Evolutionary conservation across 1,140 invertebrate species (phyloP).

Genomic region (Pararge aegeria): DNA sequence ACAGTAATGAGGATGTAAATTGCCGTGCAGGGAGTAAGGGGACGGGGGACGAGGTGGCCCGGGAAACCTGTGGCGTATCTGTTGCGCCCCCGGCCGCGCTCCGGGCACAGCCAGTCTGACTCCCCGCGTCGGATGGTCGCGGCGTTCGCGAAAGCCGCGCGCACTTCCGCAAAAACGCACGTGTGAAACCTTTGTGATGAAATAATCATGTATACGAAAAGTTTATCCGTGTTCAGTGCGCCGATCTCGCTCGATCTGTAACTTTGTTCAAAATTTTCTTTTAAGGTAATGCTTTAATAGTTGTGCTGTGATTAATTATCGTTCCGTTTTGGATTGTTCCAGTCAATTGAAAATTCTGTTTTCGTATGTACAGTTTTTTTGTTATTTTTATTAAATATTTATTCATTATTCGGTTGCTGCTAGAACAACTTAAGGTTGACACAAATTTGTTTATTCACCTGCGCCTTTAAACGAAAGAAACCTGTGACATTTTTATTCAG

Average conservation of each 20-base stretch:
- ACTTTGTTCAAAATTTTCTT: conserved; percentile 15
- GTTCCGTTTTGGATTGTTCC: conserved; percentile 13
- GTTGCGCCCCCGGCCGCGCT: conserved; percentile 56
- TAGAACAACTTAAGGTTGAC: not conserved
- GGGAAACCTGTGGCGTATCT: conserved; percentile 75
- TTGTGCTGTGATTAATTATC: conserved; percentile 18
- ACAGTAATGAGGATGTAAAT: conserved; percentile 74
- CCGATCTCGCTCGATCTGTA: conserved; percentile 15
- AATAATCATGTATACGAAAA: conserved; percentile 23
- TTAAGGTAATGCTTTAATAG: conserved; percentile 31
- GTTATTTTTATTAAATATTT: not conserved
- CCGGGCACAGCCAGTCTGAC: conserved; percentile 53
- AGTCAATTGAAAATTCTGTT: conserved; percentile 3
- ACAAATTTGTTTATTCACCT: not conserved
- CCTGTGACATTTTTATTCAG: no score
- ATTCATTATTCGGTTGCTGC: not conserved
- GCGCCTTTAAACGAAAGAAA: no score
- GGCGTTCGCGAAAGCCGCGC: conserved; percentile 31
- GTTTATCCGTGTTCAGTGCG: conserved; percentile 11
- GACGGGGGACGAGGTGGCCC: conserved; percentile 40
- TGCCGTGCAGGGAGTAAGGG: conserved; percentile 44
- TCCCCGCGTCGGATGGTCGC: conserved; percentile 41
- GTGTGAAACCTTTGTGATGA: conserved; percentile 37
- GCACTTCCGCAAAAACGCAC: conserved; percentile 33
- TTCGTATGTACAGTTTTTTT: conserved; percentile 5